Conservation (phyloP, 2,113 vertebrate species). For the Platysteira castanea region DNA sequence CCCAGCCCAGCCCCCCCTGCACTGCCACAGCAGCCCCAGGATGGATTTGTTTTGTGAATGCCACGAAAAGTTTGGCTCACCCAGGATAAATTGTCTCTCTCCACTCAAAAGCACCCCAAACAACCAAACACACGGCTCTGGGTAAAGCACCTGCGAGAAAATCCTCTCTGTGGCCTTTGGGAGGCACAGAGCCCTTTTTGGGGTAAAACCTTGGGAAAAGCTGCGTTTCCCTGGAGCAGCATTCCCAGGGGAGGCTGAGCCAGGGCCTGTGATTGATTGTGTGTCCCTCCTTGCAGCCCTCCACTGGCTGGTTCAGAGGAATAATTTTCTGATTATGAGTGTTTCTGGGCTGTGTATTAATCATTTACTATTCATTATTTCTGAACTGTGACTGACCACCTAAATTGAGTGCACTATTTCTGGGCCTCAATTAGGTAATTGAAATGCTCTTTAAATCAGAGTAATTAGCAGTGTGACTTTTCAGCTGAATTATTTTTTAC, state of each 20-base stretch:
- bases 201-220: accelerated
- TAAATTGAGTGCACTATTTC: constrained; percentile 20
- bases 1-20: neutral
- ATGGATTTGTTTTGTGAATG: accelerated
- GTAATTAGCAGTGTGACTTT: constrained; percentile 55
- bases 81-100: accelerated
- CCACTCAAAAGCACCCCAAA: accelerated
- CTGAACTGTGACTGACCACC: constrained; percentile 47
- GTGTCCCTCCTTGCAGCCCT: neutral
- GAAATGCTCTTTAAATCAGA: constrained; percentile 48
- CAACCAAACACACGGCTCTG: accelerated
- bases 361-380: constrained; percentile 42
- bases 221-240: neutral
- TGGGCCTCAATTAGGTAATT: constrained; percentile 44
- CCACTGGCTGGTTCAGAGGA: neutral
- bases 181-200: accelerated
- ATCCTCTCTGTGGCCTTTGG: neutral
- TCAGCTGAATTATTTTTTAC: constrained; percentile 22
- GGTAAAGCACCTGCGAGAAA: accelerated
- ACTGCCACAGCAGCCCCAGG: accelerated
- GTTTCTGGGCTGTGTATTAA: neutral
- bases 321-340: neutral
- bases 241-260: neutral
- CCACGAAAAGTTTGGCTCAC: too few species aligned
- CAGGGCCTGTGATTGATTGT: neutral